Base-by-base conservation (phyloP, 1,140 invertebrate species). In the Hylaeus volcanicus region DNA sequence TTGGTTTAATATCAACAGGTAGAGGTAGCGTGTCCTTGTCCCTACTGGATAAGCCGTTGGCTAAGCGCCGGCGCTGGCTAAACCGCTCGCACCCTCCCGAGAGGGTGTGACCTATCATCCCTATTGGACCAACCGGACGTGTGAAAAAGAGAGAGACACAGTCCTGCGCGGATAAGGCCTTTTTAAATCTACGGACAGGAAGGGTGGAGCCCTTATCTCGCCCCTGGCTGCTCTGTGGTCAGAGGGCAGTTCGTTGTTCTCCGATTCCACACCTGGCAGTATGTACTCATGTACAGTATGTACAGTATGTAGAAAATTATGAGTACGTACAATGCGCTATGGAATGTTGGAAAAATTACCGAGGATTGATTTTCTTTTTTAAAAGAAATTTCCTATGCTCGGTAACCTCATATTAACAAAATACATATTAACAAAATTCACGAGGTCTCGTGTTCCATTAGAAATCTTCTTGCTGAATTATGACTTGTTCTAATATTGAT, bases 1-100 rank as follows among this genome's bases (percentile, higher is more conserved):
- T 93, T 93, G 91, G 92, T 91, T 91, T 83, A 88, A 74, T 86
- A 91, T 93, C 93, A 93, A 93, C 92, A 93, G 92, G 92, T 93
- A 93, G 92, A 91, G 68, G 82, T 26, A 65, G 63, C 64, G 75
- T 72, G 88, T 89, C 68, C 87, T 88, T 85, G 84, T 91, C 88
- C 88, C 88, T 89, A 90, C 89, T 85, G 92, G 93, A 93, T 93
- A 93, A 93, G 91, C 93, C 88, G 77, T 74, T 65, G 88, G 89
- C 88, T 93, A 93, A 93, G 92, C 92, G 92, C 92, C 92, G 92
- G 92, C 92, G 92, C 92, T 91, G 82, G 91, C 88, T 93, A 93
- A 93, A 90, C 92, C 90, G 85, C 85, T 92, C 89, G 88, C 92
- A 92, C 92, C 91, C 90, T 89, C 88, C 63, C 39, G 89, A 93